These are phyloP conservation scores for Catharus minimus DNA, from an alignment of 2,113 vertebrate species.

Conservation along the genomic window DNA sequence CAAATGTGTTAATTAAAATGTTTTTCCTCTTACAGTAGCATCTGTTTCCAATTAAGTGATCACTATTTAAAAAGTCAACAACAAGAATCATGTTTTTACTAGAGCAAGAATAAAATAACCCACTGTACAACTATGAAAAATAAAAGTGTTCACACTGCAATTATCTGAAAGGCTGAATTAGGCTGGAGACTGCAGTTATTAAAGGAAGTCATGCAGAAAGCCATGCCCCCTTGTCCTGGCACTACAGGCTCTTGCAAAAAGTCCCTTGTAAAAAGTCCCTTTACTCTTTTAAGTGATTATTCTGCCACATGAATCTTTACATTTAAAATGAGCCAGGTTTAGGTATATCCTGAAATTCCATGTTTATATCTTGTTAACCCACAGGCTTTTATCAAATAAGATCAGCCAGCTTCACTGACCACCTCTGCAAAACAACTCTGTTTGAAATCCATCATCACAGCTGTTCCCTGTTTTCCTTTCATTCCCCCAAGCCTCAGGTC, in stretches of 20 bases:
- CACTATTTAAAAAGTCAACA: conserved; percentile 62
- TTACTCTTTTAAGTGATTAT: neutral
- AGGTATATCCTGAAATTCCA: neutral
- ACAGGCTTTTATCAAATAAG: neutral
- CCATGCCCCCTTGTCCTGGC: neutral
- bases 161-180: conserved; percentile 43
- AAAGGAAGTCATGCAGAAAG: conserved; percentile 64
- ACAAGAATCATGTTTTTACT: conserved; percentile 31
- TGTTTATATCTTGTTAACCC: conserved; percentile 1
- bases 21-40: conserved; percentile 45
- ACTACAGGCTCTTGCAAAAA: fast-evolving
- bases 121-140: conserved; percentile 50
- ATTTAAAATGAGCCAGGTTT: conserved; percentile 34
- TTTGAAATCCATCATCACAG: neutral
- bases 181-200: conserved; percentile 5
- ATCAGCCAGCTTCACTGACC: neutral
- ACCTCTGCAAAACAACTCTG: neutral
- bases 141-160: conserved; percentile 31
- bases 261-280: neutral
- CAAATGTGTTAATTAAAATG: conserved; percentile 62
- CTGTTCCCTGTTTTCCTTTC: neutral
- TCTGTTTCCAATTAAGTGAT: conserved; percentile 71
- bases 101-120: conserved; percentile 41
- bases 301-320: conserved; percentile 29
- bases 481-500: neutral